Base-by-base conservation (phyloP, 2,797 vertebrate genomes). In the Clarias platycephalus region DNA sequence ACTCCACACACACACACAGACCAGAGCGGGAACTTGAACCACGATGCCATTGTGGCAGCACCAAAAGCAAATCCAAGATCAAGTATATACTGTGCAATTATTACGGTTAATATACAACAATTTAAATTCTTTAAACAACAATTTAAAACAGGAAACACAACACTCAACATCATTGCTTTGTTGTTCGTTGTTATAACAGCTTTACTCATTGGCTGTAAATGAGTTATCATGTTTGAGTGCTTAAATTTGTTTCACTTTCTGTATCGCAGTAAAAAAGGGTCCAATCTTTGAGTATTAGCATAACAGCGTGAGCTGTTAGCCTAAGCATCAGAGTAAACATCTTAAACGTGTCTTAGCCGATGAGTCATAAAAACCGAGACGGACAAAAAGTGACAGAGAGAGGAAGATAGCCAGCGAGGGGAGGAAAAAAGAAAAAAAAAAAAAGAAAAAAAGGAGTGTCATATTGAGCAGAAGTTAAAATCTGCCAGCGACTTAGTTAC, bases 391-490 rank as follows among this genome's bases (percentile, higher is more conserved):
- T 15, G 10, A 66, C 37, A 72, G 22, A 64, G 31, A 68, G 26
- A 77, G 62, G n/a, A 9, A 60, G 64, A 26, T 24, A 60, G 10
- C 34, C 26, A 37, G 18, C 22, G 67, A 40, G 34, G 37, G 6
- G 24, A 26, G 70, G 8, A 12, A 5, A 66, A 44, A 40, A 10
- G 8, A 12, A 5, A 66, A 10, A 55, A 3, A 31, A 1, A 71
- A 60, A 31, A 10, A 34, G 10, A 71, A 34, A 64, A 24, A 55
- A 83, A 63, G 24, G 72, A 83, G 77, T 78, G 83, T 83, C 85
- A 87, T 84, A 81, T 86, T 82, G 76, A 86, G 81, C 75, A 71
- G 70, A 86, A 88, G 87, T 83, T 88, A 82, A 85, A 83, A 88
- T 86, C 81, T 81, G 81, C 85, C 88, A 87, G 74, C 82, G 80